Base-by-base conservation (phyloP, 2,888 invertebrate genomes). In the Nomada flava region DNA sequence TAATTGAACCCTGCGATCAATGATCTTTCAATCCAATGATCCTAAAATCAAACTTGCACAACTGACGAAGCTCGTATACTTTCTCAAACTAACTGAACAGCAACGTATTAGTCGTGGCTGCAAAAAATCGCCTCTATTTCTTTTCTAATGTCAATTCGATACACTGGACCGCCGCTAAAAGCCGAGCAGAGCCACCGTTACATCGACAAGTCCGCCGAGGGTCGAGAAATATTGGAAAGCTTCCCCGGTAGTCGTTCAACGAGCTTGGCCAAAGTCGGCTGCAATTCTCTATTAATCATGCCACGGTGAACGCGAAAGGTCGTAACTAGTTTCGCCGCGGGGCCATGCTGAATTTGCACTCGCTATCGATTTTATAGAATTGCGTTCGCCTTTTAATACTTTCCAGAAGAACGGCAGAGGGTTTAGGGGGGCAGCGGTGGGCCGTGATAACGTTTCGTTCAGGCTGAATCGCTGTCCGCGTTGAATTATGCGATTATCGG, bases 401-500 rank as follows among this genome's bases (percentile, higher is more conserved):
- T 70, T 77, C 59, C 47, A 55, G 15, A 52, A 36, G 11, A 44
- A 15, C 42, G 55, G 15, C 20, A 7, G 36, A 36, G 36, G 36
- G 36, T 7, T 36, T 36, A 7, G 36, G 7, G 29, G 36, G 36
- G 36, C 36, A 36, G 7, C 7, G 57, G 23, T 20, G 57, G 57
- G 13, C 13, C 13, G 57, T 55, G 82, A 78, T 82, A 78, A 74
- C 75, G 74, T 72, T 47, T 36, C 64, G 63, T 57, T 63, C 53
- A n/a, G 55, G n/a, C 29, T 36, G 72, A 63, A 74, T 64, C 76
- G 76, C 63, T 67, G 77, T 57, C 70, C 53, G 68, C 67, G 68
- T 79, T 85, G 83, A 87, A 87, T 86, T 87, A 87, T 82, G 79
- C 81, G 87, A 87, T 87, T 86, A 87, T 83, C 85, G 74, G 79